Percentiles rank a stretch among this genome's conserved stretches.
These are phyloP conservation scores for Apus apus DNA, from an alignment of 2,113 vertebrate genomes.

Conservation along the genomic window DNA sequence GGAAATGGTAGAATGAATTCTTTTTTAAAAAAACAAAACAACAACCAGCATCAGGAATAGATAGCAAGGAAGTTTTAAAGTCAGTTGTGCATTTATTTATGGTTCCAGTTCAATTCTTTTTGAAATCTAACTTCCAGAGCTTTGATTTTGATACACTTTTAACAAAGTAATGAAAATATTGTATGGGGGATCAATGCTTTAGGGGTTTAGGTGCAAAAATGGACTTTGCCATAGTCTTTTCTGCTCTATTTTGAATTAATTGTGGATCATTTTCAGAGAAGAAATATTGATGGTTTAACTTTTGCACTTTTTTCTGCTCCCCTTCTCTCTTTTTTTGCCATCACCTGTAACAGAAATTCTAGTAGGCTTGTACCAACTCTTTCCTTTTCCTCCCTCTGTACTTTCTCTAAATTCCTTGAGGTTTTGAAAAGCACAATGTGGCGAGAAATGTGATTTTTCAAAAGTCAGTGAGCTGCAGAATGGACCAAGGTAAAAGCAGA, in stretches of 20 bases:
- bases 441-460: not conserved
- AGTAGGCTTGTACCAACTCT: not conserved
- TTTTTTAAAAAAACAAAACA: not conserved
- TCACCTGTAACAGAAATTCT: not conserved
- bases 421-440: not conserved
- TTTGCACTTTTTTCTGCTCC: fast-evolving
- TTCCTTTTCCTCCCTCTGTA: not conserved
- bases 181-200: not conserved
- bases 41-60: not conserved
- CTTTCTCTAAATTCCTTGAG: not conserved
- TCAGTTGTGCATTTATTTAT: not conserved
- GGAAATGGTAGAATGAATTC: not conserved
- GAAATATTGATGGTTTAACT: not conserved
- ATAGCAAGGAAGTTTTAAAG: not conserved
- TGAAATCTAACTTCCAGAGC: not conserved
- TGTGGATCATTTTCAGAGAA: not conserved
- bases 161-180: not conserved
- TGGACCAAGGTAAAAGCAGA: not conserved
- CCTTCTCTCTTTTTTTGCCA: not conserved
- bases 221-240: not conserved
- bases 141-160: not conserved
- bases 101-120: not conserved
- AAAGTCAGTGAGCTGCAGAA: not conserved
- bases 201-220: not conserved
- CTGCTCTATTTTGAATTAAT: not conserved